Base-by-base conservation (phyloP, 2,888 invertebrate genomes). In the Himalopsyche anomala region DNA sequence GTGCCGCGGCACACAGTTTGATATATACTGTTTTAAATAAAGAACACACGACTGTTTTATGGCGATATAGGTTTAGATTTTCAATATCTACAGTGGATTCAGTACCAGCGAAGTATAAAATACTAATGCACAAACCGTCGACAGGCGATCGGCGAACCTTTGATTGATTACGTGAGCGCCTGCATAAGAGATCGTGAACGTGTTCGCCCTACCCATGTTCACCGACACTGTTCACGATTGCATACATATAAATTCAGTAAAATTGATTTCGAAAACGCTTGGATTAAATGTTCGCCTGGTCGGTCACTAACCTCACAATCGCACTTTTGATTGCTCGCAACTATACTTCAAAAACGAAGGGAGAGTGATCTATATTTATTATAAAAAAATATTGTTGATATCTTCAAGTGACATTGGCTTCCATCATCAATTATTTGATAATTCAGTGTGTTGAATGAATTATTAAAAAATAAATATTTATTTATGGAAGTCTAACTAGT, bases 61-160 rank as follows among this genome's bases (percentile, higher is more conserved):
- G 15, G 15, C 12, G 51, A 15, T 62, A 62, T 62, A 28, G 5
- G 19, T 19, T 19, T 19, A 62, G 62, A 62, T 62, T 62, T 62
- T n/a, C 62, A 62, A 19, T 62, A 62, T 62, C 62, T 8, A 62
- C 62, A 62, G 62, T 28, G 62, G 62, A 62, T 51, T 51, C 2
- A 51, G 62, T 62, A 28, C 62, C 28, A 28, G 19, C 19, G 19
- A 62, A 62, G 62, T 19, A 62, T 19, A 28, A 62, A 62, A 62
- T 62, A 62, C 62, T 62, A 62, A 62, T 62, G 62, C 62, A 62
- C 62, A 62, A 51, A 62, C 19, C 62, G 62, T 19, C 62, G 62
- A 62, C 62, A 62, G 62, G 19, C 62, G 62, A 62, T 62, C 62
- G 62, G 62, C 62, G 62, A 62, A 62, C 62, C 62, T 62, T 62